phyloP scores from a whole-genome alignment of 1,140 invertebrate genomes.

The Mylabris phalerata region DNA sequence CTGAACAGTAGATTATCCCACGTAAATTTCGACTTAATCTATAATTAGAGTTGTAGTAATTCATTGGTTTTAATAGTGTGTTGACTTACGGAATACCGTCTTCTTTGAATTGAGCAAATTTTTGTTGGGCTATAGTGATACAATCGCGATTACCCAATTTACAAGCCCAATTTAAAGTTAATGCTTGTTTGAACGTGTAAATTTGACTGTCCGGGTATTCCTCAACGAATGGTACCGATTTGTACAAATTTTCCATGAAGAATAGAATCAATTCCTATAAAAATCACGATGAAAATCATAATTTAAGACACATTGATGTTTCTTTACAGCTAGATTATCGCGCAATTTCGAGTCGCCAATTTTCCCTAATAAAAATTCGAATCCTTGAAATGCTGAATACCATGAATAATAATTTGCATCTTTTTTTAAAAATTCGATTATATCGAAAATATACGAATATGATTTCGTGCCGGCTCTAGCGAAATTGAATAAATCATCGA shows the following conservation, averaged over 20 bases:
- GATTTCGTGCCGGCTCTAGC: slow-evolving; percentile 41
- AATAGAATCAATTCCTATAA: slow-evolving; percentile 22
- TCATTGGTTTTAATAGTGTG: not conserved
- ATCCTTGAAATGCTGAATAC: slow-evolving; percentile 51
- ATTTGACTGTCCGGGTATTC: slow-evolving; percentile 23
- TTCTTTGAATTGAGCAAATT: slow-evolving; percentile 24
- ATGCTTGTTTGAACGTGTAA: slow-evolving; percentile 40
- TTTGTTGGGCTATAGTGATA: slow-evolving; percentile 31
- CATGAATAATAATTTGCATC: slow-evolving; percentile 62
- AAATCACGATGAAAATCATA: not conserved
- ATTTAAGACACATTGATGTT: not conserved
- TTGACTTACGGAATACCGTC: too few relatives aligned
- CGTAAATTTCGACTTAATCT: slow-evolving; percentile 50
- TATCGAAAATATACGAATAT: slow-evolving; percentile 48
- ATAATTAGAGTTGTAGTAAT: not conserved
- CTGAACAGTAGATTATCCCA: slow-evolving; percentile 51
- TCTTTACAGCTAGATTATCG: slow-evolving; percentile 27
- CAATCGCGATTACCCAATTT: slow-evolving; percentile 45
- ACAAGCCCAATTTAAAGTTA: slow-evolving; percentile 48
- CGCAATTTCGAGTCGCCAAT: slow-evolving; percentile 32
- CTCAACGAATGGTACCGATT: slow-evolving; percentile 26
- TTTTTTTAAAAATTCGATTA: slow-evolving; percentile 51
- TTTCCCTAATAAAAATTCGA: slow-evolving; percentile 45
- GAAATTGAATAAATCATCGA: slow-evolving; percentile 48
- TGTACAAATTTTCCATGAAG: slow-evolving; percentile 8